Percentiles rank a stretch among this genome's conserved stretches.
phyloP scores from a whole-genome alignment of 2,113 vertebrate species.

The Symphodus melops region DNA sequence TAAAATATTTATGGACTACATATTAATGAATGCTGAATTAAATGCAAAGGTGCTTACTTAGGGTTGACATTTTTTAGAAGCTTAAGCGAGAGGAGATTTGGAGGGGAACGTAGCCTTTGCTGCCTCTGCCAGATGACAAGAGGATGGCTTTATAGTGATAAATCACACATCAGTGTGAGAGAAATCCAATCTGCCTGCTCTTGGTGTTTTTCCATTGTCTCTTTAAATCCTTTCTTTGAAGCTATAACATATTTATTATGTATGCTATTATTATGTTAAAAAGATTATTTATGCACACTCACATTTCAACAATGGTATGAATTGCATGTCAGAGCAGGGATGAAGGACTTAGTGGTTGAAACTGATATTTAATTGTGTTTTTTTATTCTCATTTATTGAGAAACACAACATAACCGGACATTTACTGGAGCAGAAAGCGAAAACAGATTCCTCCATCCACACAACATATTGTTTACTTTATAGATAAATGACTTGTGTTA shows the following conservation, averaged over 20 bases:
- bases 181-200: slow-evolving; percentile 53
- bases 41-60: slow-evolving; percentile 30
- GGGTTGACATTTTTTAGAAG: slow-evolving; percentile 38
- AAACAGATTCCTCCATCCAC: background rate
- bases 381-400: slow-evolving; percentile 4
- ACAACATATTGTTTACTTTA: too few species aligned
- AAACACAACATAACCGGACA: background rate
- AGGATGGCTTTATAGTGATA: slow-evolving; percentile 59
- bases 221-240: slow-evolving; percentile 53
- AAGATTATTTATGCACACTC: slow-evolving; percentile 14
- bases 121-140: slow-evolving; percentile 46
- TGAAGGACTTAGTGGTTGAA: background rate
- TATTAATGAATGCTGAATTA: slow-evolving; percentile 18
- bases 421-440: background rate
- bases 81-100: slow-evolving; percentile 37
- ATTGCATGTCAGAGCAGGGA: too few species aligned
- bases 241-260: slow-evolving; percentile 24
- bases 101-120: slow-evolving; percentile 33
- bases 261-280: slow-evolving; percentile 40
- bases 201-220: slow-evolving; percentile 49
- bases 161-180: slow-evolving; percentile 48
- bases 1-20: background rate
- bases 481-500: background rate
- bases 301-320: slow-evolving; percentile 23
- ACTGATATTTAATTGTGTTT: background rate